Conservation (phyloP, 2,113 vertebrate species). For the Ictidomys tridecemlineatus region DNA sequence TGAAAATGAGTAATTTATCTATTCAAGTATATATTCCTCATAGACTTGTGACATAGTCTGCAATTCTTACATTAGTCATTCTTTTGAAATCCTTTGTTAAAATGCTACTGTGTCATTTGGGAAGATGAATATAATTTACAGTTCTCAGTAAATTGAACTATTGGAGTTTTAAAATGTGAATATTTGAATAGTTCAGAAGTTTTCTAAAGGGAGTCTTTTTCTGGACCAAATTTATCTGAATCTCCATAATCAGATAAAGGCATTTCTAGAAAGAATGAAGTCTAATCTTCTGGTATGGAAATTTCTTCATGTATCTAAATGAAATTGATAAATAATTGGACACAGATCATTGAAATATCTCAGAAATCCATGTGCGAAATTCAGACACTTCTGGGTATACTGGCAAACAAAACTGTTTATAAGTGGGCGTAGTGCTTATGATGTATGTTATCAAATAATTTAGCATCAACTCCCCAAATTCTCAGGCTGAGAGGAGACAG, state of each 20-base stretch:
- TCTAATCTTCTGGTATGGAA: background rate
- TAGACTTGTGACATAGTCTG: background rate
- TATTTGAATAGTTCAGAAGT: constrained; percentile 29
- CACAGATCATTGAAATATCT: background rate
- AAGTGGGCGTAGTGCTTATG: background rate
- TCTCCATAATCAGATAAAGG: background rate
- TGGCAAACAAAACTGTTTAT: background rate
- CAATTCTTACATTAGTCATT: background rate
- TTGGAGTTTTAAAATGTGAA: background rate
- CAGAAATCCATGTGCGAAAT: background rate
- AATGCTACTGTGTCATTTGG: background rate
- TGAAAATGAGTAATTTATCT: background rate
- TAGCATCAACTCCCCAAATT: background rate
- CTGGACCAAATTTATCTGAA: background rate
- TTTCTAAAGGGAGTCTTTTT: background rate
- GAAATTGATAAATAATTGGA: background rate
- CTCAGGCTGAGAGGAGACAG: background rate
- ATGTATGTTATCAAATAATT: background rate
- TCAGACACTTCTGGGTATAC: background rate
- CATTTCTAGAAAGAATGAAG: background rate
- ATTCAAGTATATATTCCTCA: background rate
- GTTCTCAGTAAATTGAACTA: constrained; percentile 32
- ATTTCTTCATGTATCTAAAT: background rate
- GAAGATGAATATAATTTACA: constrained; percentile 40
- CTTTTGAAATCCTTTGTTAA: constrained; percentile 39